Evolutionary conservation across 2,797 vertebrate genomes (phyloP).

Genomic region (Chaetodon trifasciatus): DNA sequence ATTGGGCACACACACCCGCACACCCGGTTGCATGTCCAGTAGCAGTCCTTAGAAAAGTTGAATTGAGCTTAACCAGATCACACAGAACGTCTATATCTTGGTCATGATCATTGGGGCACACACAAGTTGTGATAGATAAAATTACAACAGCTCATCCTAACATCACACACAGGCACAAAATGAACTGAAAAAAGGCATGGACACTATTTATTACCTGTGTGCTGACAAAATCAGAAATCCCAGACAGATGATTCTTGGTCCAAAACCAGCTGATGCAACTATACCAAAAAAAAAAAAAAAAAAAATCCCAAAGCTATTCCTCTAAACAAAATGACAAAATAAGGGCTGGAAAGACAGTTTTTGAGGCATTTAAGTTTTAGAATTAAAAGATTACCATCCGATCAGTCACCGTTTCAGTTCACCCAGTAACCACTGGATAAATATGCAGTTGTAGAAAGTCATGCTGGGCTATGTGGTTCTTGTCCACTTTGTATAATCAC

Average conservation of each 20-base stretch:
- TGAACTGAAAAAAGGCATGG: background rate
- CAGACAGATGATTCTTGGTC: slow-evolving; percentile 44
- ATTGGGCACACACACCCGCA: slow-evolving; percentile 57
- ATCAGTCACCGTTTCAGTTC: slow-evolving; percentile 57
- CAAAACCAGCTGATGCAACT: slow-evolving; percentile 46
- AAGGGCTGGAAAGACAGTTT: slow-evolving; percentile 40
- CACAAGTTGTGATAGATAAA: background rate
- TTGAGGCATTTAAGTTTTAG: slow-evolving; percentile 62
- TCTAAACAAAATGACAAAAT: slow-evolving; percentile 34
- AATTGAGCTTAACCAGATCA: slow-evolving; percentile 9
- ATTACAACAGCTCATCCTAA: background rate
- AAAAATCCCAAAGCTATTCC: slow-evolving; percentile 34
- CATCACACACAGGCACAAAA: background rate
- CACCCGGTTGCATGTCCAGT: slow-evolving; percentile 72
- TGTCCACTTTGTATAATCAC: slow-evolving; percentile 45
- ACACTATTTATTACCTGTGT: slow-evolving; percentile 58
- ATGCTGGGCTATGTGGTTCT: slow-evolving; percentile 77
- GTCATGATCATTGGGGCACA: background rate
- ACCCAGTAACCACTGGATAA: slow-evolving; percentile 67
- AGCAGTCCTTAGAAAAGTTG: slow-evolving; percentile 48
- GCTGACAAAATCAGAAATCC: slow-evolving; percentile 53
- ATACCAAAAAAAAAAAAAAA: background rate
- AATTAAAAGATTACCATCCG: slow-evolving; percentile 66
- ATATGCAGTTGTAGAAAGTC: slow-evolving; percentile 49
- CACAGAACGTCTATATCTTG: background rate